phyloP scores from a whole-genome alignment of 2,888 invertebrate species.

The Drosophila niveifrons region DNA sequence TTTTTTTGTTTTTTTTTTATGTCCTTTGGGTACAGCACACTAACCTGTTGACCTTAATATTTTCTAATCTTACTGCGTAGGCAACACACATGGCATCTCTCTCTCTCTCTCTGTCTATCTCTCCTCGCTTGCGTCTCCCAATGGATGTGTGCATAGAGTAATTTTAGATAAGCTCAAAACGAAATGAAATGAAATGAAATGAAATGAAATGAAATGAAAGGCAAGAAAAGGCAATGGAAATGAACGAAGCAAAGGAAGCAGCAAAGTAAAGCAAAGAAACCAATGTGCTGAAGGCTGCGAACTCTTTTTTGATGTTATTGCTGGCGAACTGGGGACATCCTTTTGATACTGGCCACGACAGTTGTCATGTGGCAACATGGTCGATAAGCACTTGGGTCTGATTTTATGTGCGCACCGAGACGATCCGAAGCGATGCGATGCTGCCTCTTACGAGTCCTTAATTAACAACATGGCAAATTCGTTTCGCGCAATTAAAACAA shows the following conservation, averaged over 20 bases:
- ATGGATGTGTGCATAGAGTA: constrained; percentile 62
- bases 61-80: constrained; percentile 74
- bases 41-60: constrained; percentile 81
- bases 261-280: constrained; percentile 32
- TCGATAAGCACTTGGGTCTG: constrained; percentile 49
- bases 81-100: constrained; percentile 36
- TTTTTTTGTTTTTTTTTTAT: constrained; percentile 66
- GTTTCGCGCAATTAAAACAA: constrained; percentile 72
- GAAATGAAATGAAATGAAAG: constrained; percentile 40
- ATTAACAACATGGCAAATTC: constrained; percentile 64
- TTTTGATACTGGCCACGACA: constrained; percentile 5
- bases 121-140: constrained; percentile 20
- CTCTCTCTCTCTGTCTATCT: neutral
- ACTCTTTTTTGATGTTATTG: constrained; percentile 36
- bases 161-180: constrained; percentile 76
- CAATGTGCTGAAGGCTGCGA: constrained; percentile 1
- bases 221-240: constrained; percentile 41
- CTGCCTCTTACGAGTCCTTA: constrained; percentile 45
- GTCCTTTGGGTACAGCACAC: constrained; percentile 76
- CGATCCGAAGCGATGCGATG: neutral
- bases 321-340: constrained; percentile 14
- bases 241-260: constrained; percentile 17
- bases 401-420: constrained; percentile 26
- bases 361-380: constrained; percentile 30
- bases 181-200: constrained; percentile 57